Conservation (phyloP, 2,888 invertebrate genomes). For the Rugalucina vietnamica region DNA sequence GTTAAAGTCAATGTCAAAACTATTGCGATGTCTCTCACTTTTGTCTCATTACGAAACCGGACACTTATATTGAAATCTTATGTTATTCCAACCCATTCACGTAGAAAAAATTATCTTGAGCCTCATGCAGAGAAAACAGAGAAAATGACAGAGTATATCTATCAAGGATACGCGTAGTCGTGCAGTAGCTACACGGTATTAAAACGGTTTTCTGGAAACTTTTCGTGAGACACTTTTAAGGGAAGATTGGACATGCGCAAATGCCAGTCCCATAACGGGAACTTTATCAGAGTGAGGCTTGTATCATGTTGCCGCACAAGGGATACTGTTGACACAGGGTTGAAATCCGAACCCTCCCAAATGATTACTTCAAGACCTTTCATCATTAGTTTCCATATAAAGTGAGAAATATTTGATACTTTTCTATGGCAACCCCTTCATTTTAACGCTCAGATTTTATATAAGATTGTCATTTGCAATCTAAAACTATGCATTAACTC, state of each 20-base stretch:
- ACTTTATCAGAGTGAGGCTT: not conserved
- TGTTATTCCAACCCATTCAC: not conserved
- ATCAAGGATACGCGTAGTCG: too few relatives aligned
- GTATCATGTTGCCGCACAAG: not conserved
- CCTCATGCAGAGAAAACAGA: too few relatives aligned
- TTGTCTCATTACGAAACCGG: conserved; percentile 5
- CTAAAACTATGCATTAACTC: not conserved
- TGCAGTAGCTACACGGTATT: too few relatives aligned
- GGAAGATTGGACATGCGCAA: too few relatives aligned
- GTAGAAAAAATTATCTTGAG: conserved; percentile 3
- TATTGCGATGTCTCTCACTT: not conserved
- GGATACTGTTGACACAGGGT: not conserved
- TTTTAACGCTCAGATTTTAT: not conserved
- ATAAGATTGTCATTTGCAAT: not conserved
- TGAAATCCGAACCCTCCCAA: conserved; percentile 1
- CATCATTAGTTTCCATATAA: not conserved
- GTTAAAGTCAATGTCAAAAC: not conserved
- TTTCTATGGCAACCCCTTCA: not conserved
- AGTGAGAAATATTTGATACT: not conserved
- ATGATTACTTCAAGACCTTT: conserved; percentile 14
- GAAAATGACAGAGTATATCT: too few relatives aligned
- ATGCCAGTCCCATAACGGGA: not conserved
- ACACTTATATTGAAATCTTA: conserved; percentile 2
- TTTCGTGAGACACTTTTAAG: too few relatives aligned
- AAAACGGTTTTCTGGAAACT: too few relatives aligned